Percentiles rank a stretch among this genome's conserved stretches.
Conservation (phyloP, 2,888 invertebrate genomes). For the Tethea ocularis region DNA sequence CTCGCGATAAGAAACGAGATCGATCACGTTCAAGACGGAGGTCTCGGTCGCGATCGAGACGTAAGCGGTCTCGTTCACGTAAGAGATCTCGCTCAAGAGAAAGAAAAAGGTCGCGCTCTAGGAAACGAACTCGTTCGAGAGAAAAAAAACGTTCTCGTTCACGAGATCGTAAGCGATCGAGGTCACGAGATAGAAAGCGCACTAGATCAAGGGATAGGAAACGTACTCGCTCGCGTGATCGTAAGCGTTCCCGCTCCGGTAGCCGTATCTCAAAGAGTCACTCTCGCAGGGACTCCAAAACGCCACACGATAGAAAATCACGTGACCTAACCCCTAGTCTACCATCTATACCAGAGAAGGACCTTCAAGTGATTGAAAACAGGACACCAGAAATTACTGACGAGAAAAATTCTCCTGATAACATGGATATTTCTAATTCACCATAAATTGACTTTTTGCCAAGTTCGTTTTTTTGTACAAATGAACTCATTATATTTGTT, state of each 20-base stretch:
- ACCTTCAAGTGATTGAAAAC: conserved; percentile 43
- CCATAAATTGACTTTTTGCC: conserved; percentile 71
- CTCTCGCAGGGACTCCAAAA: conserved; percentile 70
- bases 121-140: conserved; percentile 84
- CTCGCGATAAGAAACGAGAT: conserved; percentile 73
- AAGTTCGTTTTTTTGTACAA: neutral
- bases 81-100: conserved; percentile 79
- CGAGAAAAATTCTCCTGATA: conserved; percentile 86
- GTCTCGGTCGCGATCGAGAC: conserved; percentile 82
- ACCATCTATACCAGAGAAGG: conserved; percentile 58
- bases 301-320: conserved; percentile 66
- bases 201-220: conserved; percentile 77
- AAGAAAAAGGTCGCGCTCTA: conserved; percentile 82
- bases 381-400: conserved; percentile 68
- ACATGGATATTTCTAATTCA: conserved; percentile 92
- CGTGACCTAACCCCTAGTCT: conserved; percentile 67
- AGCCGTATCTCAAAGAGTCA: conserved; percentile 73
- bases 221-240: conserved; percentile 70
- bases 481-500: conserved; percentile 4
- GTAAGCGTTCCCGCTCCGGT: conserved; percentile 71
- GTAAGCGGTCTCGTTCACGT: conserved; percentile 78
- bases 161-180: conserved; percentile 74
- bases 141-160: conserved; percentile 84
- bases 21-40: conserved; percentile 85
- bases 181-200: conserved; percentile 76